A percentile compares a stretch with the other conserved stretches of the same genome.
Conservation (phyloP, 1,140 invertebrate species). For the Geopemphigus sp. region DNA sequence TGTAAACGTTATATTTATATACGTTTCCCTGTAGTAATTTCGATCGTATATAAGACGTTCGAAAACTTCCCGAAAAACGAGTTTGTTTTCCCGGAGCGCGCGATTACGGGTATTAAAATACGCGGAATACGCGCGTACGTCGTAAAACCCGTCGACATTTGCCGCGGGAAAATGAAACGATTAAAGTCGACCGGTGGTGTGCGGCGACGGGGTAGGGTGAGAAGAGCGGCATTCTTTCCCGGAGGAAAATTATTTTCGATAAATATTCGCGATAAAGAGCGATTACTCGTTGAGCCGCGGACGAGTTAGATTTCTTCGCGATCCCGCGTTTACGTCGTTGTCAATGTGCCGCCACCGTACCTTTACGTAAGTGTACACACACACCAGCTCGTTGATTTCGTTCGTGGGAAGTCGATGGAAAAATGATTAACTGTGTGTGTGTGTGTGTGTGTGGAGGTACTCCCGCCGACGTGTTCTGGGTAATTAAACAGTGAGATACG, state of each 20-base stretch:
- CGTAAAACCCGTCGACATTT: not conserved
- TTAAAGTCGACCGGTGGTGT: too few species aligned
- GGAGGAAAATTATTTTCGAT: conserved; percentile 22
- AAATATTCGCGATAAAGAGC: conserved; percentile 28
- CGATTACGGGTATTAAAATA: not conserved
- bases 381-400: not conserved
- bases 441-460: not conserved
- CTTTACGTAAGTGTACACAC: too few species aligned
- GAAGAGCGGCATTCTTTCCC: not conserved
- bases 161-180: not conserved
- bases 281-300: conserved; percentile 20
- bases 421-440: not conserved
- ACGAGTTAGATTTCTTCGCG: conserved; percentile 13
- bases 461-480: conserved; percentile 13
- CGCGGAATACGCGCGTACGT: too few species aligned
- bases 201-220: too few species aligned
- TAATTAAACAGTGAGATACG: conserved; percentile 42
- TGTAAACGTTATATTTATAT: too few species aligned
- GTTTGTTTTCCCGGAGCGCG: not conserved
- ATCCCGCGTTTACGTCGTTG: not conserved
- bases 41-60: too few species aligned
- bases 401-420: not conserved
- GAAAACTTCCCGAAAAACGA: not conserved
- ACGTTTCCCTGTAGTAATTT: too few species aligned
- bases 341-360: not conserved